A percentile compares a stretch with the other conserved stretches of the same genome.
These are phyloP conservation scores for Myioborus miniatus DNA, from an alignment of 2,797 vertebrate species.

Conservation along the genomic window DNA sequence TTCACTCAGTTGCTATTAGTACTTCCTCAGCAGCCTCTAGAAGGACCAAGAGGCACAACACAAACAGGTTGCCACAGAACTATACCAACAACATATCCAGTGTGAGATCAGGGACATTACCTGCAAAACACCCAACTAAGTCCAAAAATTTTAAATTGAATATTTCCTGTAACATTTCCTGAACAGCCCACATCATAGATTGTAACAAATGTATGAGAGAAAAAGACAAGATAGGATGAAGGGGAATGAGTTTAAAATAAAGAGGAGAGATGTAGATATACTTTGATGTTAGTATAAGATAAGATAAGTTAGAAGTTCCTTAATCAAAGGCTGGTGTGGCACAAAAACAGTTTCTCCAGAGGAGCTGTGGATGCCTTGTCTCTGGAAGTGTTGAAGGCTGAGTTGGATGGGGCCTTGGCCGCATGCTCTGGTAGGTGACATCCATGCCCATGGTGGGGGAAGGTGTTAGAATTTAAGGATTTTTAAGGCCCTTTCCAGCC, in stretches of 20 bases:
- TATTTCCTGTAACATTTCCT: background rate
- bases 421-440: no score
- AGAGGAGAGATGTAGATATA: background rate
- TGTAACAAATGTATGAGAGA: background rate
- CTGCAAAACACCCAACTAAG: slow-evolving; percentile 3
- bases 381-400: background rate
- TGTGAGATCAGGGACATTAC: background rate
- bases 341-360: background rate
- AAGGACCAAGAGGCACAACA: background rate
- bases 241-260: background rate
- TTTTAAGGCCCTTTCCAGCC: background rate
- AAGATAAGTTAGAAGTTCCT: background rate
- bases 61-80: background rate
- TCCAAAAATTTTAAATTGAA: slow-evolving; percentile 15
- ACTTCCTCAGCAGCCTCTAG: slow-evolving; percentile 26
- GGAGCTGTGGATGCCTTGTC: background rate
- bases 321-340: background rate
- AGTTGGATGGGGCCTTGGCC: background rate
- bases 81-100: background rate
- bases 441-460: background rate
- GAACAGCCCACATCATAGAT: background rate
- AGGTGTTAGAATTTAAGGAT: background rate
- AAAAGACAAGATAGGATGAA: background rate
- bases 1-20: slow-evolving; percentile 3
- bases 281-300: no score